These are phyloP conservation scores for Isotomurus palustris DNA, from an alignment of 2,888 invertebrate species.

Conservation along the genomic window DNA sequence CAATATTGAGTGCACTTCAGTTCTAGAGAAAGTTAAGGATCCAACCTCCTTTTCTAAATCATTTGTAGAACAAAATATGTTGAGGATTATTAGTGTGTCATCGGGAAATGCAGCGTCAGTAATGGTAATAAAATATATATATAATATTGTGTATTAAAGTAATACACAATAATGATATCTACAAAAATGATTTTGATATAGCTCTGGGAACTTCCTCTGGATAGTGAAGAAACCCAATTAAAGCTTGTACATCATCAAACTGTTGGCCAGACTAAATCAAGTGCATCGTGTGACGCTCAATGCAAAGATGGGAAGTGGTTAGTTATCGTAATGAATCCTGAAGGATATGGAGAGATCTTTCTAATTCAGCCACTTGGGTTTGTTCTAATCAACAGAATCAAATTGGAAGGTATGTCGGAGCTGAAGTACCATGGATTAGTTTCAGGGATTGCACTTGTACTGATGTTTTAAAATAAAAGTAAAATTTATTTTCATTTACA, in stretches of 20 bases:
- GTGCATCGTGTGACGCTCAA: slow-evolving; percentile 24
- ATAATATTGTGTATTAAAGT: neutral
- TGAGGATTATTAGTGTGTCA: slow-evolving; percentile 30
- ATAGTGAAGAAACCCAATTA: slow-evolving; percentile 9
- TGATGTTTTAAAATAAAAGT: too few relatives aligned
- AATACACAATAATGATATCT: too few relatives aligned
- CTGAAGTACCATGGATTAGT: too few relatives aligned
- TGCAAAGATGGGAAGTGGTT: slow-evolving; percentile 11
- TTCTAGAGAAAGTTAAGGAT: slow-evolving; percentile 33
- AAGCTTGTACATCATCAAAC: slow-evolving; percentile 34
- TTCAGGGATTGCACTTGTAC: too few relatives aligned
- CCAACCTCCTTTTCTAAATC: slow-evolving; percentile 23
- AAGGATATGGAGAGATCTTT: slow-evolving; percentile 34
- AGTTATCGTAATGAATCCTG: slow-evolving; percentile 24
- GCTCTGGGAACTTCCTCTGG: slow-evolving; percentile 19
- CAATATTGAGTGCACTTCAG: slow-evolving; percentile 21
- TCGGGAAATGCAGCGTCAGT: slow-evolving; percentile 35
- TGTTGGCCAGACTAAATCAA: slow-evolving; percentile 23
- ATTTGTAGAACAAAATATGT: slow-evolving; percentile 10
- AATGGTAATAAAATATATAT: slow-evolving; percentile 17
- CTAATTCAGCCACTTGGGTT: slow-evolving; percentile 11
- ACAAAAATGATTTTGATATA: slow-evolving; percentile 4
- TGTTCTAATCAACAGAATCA: slow-evolving; percentile 30
- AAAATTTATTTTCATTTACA: neutral
- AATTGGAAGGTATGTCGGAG: slow-evolving; percentile 38